Percentiles rank a stretch among this genome's conserved stretches.
Evolutionary conservation across 2,888 invertebrate species (phyloP).

Genomic region (Theretra japonica): DNA sequence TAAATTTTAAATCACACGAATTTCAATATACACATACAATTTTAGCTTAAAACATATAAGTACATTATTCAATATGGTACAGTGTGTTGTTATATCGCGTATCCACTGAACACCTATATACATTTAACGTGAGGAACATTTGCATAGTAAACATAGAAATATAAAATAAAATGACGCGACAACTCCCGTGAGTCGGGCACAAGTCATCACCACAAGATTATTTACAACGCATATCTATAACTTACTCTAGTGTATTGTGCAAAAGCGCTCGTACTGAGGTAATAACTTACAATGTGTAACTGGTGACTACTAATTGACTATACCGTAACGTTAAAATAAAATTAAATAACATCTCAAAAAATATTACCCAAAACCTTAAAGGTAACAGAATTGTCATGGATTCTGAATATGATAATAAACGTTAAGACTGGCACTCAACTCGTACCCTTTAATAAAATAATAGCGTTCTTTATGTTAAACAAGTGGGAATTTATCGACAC

Average conservation of each 20-base stretch:
- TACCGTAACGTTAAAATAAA: conserved; percentile 51
- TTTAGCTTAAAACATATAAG: background rate
- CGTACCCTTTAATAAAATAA: conserved; percentile 57
- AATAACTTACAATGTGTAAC: conserved; percentile 81
- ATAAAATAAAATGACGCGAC: conserved; percentile 10
- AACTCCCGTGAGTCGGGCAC: conserved; percentile 7
- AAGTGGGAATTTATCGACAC: conserved; percentile 77
- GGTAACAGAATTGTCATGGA: conserved; percentile 81
- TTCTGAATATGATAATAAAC: conserved; percentile 48
- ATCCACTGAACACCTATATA: conserved; percentile 19
- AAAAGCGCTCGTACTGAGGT: conserved; percentile 83
- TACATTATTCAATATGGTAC: conserved; percentile 16
- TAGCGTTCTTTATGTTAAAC: conserved; percentile 68
- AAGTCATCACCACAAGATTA: conserved; percentile 42
- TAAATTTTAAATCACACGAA: background rate
- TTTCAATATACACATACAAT: conserved; percentile 7
- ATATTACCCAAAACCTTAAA: conserved; percentile 66
- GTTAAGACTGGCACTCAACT: conserved; percentile 48
- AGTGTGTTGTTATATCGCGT: conserved; percentile 3
- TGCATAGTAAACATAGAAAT: conserved; percentile 26
- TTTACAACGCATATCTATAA: conserved; percentile 61
- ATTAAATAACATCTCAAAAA: conserved; percentile 60
- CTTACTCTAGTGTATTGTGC: conserved; percentile 76
- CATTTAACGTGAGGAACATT: conserved; percentile 37
- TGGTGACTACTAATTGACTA: conserved; percentile 84